Evolutionary conservation across 2,113 vertebrate genomes (phyloP), one percentile per base, ranked within the genome.

Genomic region (Corythornis madagascariensis): DNA sequence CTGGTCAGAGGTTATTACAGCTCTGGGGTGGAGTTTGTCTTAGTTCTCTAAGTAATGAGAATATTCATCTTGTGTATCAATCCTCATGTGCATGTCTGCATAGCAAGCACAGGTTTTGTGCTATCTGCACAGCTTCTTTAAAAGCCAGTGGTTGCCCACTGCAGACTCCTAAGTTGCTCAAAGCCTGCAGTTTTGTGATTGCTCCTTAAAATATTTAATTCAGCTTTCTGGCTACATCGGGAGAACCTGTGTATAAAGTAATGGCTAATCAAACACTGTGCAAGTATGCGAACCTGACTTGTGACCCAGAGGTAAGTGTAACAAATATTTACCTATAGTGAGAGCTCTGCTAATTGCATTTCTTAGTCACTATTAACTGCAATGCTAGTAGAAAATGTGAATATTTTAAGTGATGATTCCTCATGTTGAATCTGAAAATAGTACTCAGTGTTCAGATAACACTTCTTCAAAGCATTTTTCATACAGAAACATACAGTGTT

Each of bases 211-310:
- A 90, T 63, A 47, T 13, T 92, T 84, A 5, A 15, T 89, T 71
- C 86, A 99, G 99, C 87, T 99, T 98, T 90, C 97, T 99, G 96
- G 98, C 98, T 43, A 99, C 99, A 13, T 99, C 99, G 64, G 99
- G 99, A 28, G 96, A 98, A 48, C 97, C 99, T 18, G 91, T 99
- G 35, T 99, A 99, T 96, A 99, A 99, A 98, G 98, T 99, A 73
- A 97, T 98, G 94, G 97, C 98, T 38, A 93, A 97, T 91, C 97
- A 98, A 31, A 97, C 98, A 18, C 91, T 96, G 52, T 99, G 99
- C 97, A 96, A 98, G 87, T 98, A 99, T 94, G 98, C 98, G 93
- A 99, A 99, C 95, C 86, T 97, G 94, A 98, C 98, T 45, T 99
- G 99, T 97, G 95, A 98, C 92, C 99, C 98, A 42, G 96, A 98